A percentile compares a stretch with the other conserved stretches of the same genome.
phyloP scores from a whole-genome alignment of 2,113 vertebrate genomes.

The Tyrannus savana region DNA sequence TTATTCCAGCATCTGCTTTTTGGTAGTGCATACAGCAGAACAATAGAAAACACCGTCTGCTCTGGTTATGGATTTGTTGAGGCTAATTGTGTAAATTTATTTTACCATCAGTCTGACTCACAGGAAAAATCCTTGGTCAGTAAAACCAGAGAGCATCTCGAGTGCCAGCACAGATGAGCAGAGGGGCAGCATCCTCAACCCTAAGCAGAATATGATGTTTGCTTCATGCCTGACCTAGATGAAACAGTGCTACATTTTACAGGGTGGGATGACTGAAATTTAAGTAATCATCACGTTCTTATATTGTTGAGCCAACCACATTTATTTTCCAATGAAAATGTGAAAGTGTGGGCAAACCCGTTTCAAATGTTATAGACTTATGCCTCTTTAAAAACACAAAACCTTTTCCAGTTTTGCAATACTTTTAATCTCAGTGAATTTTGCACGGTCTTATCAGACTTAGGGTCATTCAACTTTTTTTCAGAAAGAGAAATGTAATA shows the following conservation, averaged over 20 bases:
- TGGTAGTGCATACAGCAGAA: background rate
- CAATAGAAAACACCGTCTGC: background rate
- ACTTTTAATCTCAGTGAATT: background rate
- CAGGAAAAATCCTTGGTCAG: background rate
- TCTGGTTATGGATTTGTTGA: background rate
- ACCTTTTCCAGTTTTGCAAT: background rate
- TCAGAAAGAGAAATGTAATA: too few relatives aligned
- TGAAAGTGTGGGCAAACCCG: background rate
- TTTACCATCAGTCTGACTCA: background rate
- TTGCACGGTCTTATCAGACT: too few relatives aligned
- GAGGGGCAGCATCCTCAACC: background rate
- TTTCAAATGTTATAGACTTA: background rate
- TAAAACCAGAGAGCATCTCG: background rate
- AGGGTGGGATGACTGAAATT: background rate
- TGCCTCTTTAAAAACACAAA: background rate
- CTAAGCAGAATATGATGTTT: background rate
- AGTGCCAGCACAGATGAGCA: background rate
- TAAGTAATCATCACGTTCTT: background rate
- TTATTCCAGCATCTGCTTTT: constrained; percentile 54
- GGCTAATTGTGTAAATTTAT: background rate
- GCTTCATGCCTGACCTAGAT: background rate
- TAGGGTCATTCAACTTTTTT: too few relatives aligned
- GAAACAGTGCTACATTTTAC: background rate
- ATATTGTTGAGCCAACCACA: background rate
- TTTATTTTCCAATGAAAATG: background rate